Evolutionary conservation across 2,113 vertebrate genomes (phyloP).

Genomic region (Mobula birostris): DNA sequence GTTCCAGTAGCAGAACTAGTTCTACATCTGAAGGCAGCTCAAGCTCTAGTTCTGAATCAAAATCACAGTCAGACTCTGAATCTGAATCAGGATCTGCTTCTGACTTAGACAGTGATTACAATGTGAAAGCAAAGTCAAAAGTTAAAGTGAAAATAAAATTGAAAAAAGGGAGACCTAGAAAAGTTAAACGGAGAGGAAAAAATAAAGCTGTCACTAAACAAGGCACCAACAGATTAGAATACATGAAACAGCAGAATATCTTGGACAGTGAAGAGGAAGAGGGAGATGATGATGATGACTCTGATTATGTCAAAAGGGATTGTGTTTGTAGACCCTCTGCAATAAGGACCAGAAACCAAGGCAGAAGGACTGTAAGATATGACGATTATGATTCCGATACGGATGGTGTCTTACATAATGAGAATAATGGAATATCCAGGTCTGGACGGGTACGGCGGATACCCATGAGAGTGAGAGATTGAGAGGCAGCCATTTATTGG

Average conservation of each 20-base stretch:
- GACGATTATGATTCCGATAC: conserved; percentile 42
- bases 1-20: conserved; percentile 1
- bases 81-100: conserved; percentile 41
- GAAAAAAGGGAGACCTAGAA: conserved; percentile 45
- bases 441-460: conserved; percentile 23
- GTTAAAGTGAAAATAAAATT: conserved; percentile 39
- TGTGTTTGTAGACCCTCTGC: conserved; percentile 45
- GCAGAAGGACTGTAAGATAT: conserved; percentile 47
- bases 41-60: conserved; percentile 36
- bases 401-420: conserved; percentile 25
- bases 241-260: conserved; percentile 44
- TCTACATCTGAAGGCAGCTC: conserved; percentile 3
- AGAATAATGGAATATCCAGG: not conserved
- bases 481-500: conserved; percentile 38
- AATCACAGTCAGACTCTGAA: conserved; percentile 39
- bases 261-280: conserved; percentile 45
- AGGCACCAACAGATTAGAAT: conserved; percentile 38
- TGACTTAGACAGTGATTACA: conserved; percentile 48
- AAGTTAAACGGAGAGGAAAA: conserved; percentile 43
- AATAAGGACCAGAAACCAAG: conserved; percentile 50
- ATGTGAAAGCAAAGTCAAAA: conserved; percentile 38
- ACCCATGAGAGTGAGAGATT: conserved; percentile 44
- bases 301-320: conserved; percentile 37
- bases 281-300: conserved; percentile 45
- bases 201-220: conserved; percentile 35